Conservation (phyloP, 37 sponge, comb jelly and placozoan genomes). For the Aphrocallistes beatrix region DNA sequence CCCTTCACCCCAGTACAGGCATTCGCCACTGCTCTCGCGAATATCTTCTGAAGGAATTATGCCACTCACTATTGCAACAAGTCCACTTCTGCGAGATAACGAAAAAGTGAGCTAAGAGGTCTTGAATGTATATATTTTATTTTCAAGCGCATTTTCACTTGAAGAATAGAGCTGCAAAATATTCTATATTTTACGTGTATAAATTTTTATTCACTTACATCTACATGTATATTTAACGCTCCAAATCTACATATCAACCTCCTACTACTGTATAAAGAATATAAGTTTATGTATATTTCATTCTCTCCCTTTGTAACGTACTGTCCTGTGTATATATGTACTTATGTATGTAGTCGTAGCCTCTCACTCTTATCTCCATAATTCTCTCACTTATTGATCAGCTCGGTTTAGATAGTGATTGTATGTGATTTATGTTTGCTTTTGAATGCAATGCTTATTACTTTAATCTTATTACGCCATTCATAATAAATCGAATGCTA, state of each 20-base stretch:
- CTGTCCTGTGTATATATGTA: constrained; percentile 16
- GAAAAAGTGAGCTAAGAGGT: background rate
- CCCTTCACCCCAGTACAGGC: constrained; percentile 89
- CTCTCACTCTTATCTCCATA: background rate
- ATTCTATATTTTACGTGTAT: constrained; percentile 16
- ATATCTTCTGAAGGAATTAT: constrained; percentile 40
- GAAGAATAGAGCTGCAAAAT: constrained; percentile 18
- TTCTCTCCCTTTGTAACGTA: background rate
- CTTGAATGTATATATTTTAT: constrained; percentile 18
- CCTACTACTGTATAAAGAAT: background rate
- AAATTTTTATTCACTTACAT: constrained; percentile 16
- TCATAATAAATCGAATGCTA: background rate
- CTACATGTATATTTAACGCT: constrained; percentile 3
- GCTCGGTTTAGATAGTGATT: background rate
- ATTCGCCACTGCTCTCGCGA: constrained; percentile 74
- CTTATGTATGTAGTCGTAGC: background rate
- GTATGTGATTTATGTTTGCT: constrained; percentile 1
- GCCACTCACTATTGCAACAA: background rate
- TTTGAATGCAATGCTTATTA: constrained; percentile 18
- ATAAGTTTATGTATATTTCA: constrained; percentile 3
- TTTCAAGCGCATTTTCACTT: constrained; percentile 17
- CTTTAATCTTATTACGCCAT: background rate
- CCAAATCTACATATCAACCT: background rate
- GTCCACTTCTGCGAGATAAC: constrained; percentile 6
- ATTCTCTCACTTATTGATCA: background rate